Evolutionary conservation across 2,113 vertebrate genomes (phyloP).

Genomic region (Perca flavescens): DNA sequence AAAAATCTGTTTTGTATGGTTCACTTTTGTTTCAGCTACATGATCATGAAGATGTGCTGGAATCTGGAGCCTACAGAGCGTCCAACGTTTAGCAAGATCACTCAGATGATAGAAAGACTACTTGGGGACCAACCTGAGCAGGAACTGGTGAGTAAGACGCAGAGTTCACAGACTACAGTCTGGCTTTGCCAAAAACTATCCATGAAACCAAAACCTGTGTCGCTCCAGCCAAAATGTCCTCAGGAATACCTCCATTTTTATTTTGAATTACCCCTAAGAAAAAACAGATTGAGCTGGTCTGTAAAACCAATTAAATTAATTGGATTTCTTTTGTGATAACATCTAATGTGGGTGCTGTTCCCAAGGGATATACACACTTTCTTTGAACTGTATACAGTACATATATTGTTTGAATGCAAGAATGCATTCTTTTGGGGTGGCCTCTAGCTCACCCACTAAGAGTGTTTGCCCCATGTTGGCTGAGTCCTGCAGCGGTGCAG

Average conservation of each 20-base stretch:
- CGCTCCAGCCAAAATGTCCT: background rate
- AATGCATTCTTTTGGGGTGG: too few species aligned
- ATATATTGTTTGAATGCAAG: background rate
- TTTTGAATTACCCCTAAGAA: background rate
- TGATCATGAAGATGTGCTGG: slow-evolving; percentile 96
- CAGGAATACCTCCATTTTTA: background rate
- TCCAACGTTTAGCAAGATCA: slow-evolving; percentile 92
- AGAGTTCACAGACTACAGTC: background rate
- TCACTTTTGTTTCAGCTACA: slow-evolving; percentile 84
- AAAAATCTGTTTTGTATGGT: background rate
- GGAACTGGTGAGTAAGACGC: slow-evolving; percentile 74
- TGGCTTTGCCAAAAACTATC: background rate
- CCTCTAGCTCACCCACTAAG: too few species aligned
- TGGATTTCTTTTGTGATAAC: background rate
- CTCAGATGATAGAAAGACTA: slow-evolving; percentile 88
- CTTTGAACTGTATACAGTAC: background rate
- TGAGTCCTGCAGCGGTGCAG: too few species aligned
- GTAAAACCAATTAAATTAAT: slow-evolving; percentile 13
- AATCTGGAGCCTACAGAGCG: slow-evolving; percentile 90
- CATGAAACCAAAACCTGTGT: slow-evolving; percentile 2
- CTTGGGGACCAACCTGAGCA: slow-evolving; percentile 78
- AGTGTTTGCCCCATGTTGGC: too few species aligned
- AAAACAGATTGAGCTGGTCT: slow-evolving; percentile 2
- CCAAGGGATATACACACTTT: background rate
- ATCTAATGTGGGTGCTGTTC: slow-evolving; percentile 3